Base-by-base conservation (phyloP, 2,797 vertebrate genomes). In the Setipinna tenuifilis region DNA sequence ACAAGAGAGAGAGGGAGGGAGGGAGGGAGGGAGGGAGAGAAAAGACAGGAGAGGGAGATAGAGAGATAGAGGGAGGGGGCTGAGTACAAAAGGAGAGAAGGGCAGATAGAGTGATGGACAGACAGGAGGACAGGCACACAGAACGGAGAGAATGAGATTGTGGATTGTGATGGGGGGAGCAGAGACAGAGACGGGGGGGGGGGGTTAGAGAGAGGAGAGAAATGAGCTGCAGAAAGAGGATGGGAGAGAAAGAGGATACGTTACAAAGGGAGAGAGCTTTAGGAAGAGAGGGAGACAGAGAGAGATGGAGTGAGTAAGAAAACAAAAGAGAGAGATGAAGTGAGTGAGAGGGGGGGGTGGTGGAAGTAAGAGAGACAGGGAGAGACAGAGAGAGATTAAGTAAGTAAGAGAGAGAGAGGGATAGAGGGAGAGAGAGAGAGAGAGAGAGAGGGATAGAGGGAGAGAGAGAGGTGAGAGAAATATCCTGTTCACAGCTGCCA, bases 401-500 rank as follows among this genome's bases (percentile, higher is more conserved):
- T 10, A 0, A 25, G 65, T 12, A 6, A 71, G 12, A 25, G 65
- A 28, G 68, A 14, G 68, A 75, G 68, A 75, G 68, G 31, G 12
- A 75, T 25, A 31, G 68, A 75, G 28, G 31, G 68, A 75, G 68
- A 31, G 68, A 71, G 6, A 68, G 65, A 71, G 65, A 71, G 25
- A 71, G 65, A 31, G 65, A 5, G 28, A 71, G 61, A 25, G 61
- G 10, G n/a, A 21, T 1, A 25, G 65, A 75, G 68, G 16, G 68
- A 75, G 23, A 91, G n/a, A 83, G 90, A 88, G 87, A 90, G 87
- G 88, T 86, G 91, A 89, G 92, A 93, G 93, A 93, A 94, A 75
- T 75, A 94, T 94, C 92, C 93, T 91, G 91, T 93, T 92, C 93
- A 90, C 91, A 93, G 90, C 91, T 91, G 88, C 89, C 91, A 93